Base-by-base conservation (phyloP, 2,888 invertebrate species). In the Crioceris asparagi region DNA sequence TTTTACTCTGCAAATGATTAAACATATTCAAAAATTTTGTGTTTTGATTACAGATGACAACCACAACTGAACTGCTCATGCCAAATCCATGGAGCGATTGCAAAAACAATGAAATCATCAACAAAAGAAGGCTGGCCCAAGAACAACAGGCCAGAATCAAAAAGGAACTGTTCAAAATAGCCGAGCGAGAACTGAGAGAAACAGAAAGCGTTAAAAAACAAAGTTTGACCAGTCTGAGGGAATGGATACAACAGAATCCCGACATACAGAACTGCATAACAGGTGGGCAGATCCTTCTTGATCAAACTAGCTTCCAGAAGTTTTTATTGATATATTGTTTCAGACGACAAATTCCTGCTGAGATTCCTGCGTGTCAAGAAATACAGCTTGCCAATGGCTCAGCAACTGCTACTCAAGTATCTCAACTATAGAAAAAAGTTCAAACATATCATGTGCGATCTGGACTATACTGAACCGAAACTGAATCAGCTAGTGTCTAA, bases 291-390 rank as follows among this genome's bases (percentile, higher is more conserved):
- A 12, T 11, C 11, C 3, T 25, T 7, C 3, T 30, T 29, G n/a
- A n/a, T n/a, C n/a, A n/a, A n/a, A 7, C 7, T 11, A 29, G 6
- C 14, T 6, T 5, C 11, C 11, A 7, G n/a, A 6, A 14, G 11
- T 17, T 31, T 25, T 3, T 5, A 18, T 17, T 25, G 21, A 19
- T 21, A 32, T 25, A 45, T 44, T 44, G 32, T 62, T 62, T 19
- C 65, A 79, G 84, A 84, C 60, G 78, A 80, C 43, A 69, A 67
- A 30, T 86, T 86, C 59, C 66, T 85, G 36, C 64, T 86, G 47
- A 69, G 83, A 33, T 86, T 85, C 56, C 66, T 86, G 40, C 72
- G 85, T 2, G 76, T 77, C 43, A 83, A 82, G 57, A 86, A 84
- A 60, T 86, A 75, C 67, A 82, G 82, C 55, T 69, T 86, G 19